Evolutionary conservation across 2,888 invertebrate genomes (phyloP), one percentile per base, ranked within the genome.

Genomic region (Drosophila macrospina): DNA sequence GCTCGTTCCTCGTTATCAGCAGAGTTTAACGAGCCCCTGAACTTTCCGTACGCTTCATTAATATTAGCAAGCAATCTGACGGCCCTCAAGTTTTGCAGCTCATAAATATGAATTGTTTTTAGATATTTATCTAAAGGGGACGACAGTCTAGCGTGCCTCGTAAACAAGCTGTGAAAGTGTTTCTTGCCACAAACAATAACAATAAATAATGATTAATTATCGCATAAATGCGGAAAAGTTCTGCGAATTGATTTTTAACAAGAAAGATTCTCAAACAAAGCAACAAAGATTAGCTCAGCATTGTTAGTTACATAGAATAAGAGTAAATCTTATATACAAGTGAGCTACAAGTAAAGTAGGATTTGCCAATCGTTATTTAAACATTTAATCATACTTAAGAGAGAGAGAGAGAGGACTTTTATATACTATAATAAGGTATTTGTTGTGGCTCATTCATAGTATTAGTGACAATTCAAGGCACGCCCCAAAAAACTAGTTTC

Each of bases 21-120:
- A 7, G 3, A n/a, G 5, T 36, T 36, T 34, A 13, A 13, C 5
- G 6, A 37, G 56, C 13, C 74, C 74, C 64, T 75, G 78, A 73
- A 64, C 67, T 57, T 41, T 59, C 2, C 15, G 55, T 11, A 42
- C 13, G 34, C 15, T 42, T 60, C 63, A 52, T 63, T 60, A 39
- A 62, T 62, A 52, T 57, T 7, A 30, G 44, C 36, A 13, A 37
- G 13, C 52, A 57, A 71, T 64, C 47, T 48, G 44, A 55, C 57
- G 44, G 8, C 44, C 37, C 44, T 34, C 24, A 15, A 26, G n/a
- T 28, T 20, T 36, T 28, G 45, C 30, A 30, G 20, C 65, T 65
- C 69, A 79, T 78, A 69, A 74, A 78, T 76, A 70, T 61, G 57
- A 59, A 76, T 63, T 54, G 32, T 55, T 42, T 41, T 32, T 20